These are phyloP conservation scores for Lonchura striata DNA, from an alignment of 2,113 vertebrate species.

Conservation along the genomic window DNA sequence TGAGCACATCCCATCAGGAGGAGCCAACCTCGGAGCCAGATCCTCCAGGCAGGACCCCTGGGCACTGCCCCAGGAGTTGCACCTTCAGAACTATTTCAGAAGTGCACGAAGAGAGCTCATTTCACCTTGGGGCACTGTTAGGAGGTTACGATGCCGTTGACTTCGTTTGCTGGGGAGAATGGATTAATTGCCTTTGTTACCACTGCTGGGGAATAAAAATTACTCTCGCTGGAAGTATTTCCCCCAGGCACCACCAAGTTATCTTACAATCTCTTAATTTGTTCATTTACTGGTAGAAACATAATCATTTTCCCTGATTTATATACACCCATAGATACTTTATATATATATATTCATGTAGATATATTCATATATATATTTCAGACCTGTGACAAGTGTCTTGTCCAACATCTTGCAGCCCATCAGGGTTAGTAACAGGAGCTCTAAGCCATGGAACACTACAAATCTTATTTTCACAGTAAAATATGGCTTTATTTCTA, in stretches of 20 bases:
- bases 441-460: conserved; percentile 42
- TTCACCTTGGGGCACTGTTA: background rate
- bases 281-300: background rate
- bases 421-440: conserved; percentile 25
- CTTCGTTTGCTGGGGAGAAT: background rate
- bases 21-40: background rate
- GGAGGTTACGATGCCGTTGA: background rate
- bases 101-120: background rate
- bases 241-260: background rate
- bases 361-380: background rate
- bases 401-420: conserved; percentile 5
- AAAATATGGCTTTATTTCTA: conserved; percentile 52
- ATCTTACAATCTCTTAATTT: background rate
- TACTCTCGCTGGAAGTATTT: background rate
- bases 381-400: background rate
- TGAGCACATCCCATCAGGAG: background rate
- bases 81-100: background rate
- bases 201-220: background rate
- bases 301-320: conserved; percentile 14
- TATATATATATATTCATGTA: background rate
- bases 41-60: background rate
- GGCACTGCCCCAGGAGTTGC: background rate
- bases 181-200: conserved; percentile 55
- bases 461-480: conserved; percentile 61
- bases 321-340: background rate